These are phyloP conservation scores for Telmatherina bonti DNA, from an alignment of 2,797 vertebrate species.

Conservation along the genomic window DNA sequence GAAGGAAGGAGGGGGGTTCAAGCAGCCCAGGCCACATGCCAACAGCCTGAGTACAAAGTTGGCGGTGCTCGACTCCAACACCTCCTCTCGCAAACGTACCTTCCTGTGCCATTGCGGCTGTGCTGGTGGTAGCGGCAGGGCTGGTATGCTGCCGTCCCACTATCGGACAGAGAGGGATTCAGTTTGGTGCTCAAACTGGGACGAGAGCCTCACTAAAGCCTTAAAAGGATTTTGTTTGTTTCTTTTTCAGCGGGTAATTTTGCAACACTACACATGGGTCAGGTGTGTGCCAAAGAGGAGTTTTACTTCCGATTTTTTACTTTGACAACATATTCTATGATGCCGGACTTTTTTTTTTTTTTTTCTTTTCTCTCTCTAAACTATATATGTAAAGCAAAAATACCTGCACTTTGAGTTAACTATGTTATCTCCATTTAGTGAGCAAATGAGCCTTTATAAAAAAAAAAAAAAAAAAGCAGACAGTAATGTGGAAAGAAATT, in stretches of 20 bases:
- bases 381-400: constrained; percentile 12
- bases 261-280: not conserved
- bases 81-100: constrained; percentile 85
- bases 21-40: constrained; percentile 78
- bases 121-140: constrained; percentile 94
- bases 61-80: constrained; percentile 57
- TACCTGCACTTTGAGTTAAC: constrained; percentile 1
- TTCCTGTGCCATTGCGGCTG: constrained; percentile 94
- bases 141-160: constrained; percentile 97
- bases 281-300: not conserved
- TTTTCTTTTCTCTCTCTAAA: not conserved
- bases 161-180: constrained; percentile 91
- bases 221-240: not conserved
- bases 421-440: constrained; percentile 21
- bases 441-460: too few species aligned
- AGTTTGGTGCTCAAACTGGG: constrained; percentile 80
- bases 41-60: constrained; percentile 63
- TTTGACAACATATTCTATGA: constrained; percentile 2
- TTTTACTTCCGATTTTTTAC: constrained; percentile 9
- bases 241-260: not conserved
- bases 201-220: constrained; percentile 44
- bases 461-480: constrained; percentile 17
- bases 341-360: not conserved
- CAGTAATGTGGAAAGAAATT: constrained; percentile 25
- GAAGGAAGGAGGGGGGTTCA: constrained; percentile 51